These are phyloP conservation scores for Dolichomitus sp. DNA, from an alignment of 2,888 invertebrate genomes.

Conservation along the genomic window DNA sequence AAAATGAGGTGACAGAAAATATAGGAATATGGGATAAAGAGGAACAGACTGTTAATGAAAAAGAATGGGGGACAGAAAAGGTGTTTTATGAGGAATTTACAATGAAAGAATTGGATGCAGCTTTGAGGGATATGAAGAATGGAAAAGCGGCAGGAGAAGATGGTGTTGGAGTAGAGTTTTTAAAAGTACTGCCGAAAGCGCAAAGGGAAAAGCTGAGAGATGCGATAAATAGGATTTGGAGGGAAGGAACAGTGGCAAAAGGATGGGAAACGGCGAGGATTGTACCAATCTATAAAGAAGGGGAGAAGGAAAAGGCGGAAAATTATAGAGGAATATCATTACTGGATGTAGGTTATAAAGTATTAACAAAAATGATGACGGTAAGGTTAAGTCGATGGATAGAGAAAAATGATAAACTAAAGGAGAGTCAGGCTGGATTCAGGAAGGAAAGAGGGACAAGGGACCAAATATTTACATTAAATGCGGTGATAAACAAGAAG, in stretches of 20 bases:
- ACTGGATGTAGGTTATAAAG: slow-evolving; percentile 53
- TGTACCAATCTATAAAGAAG: slow-evolving; percentile 47
- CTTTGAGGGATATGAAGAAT: slow-evolving; percentile 38
- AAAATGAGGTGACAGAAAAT: too few species aligned
- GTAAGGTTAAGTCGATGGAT: slow-evolving; percentile 50
- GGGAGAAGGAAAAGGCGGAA: slow-evolving; percentile 26
- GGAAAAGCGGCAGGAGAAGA: slow-evolving; percentile 52
- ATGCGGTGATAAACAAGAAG: slow-evolving; percentile 43
- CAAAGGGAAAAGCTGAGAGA: slow-evolving; percentile 13
- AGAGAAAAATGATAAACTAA: slow-evolving; percentile 52
- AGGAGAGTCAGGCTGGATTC: slow-evolving; percentile 64
- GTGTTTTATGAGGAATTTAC: slow-evolving; percentile 18
- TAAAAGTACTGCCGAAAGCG: slow-evolving; percentile 41
- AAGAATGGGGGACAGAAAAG: not conserved
- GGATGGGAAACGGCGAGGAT: slow-evolving; percentile 50
- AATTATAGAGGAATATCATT: slow-evolving; percentile 58
- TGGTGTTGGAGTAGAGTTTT: slow-evolving; percentile 32
- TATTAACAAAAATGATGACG: slow-evolving; percentile 54
- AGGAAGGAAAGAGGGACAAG: slow-evolving; percentile 52
- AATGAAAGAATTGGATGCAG: not conserved
- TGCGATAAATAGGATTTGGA: slow-evolving; percentile 35
- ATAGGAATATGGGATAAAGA: not conserved
- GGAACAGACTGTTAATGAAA: not conserved
- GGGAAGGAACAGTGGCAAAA: slow-evolving; percentile 29
- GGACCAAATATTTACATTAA: slow-evolving; percentile 56